Conservation (phyloP, 2,797 vertebrate genomes). For the Acrossocheilus fasciatus region DNA sequence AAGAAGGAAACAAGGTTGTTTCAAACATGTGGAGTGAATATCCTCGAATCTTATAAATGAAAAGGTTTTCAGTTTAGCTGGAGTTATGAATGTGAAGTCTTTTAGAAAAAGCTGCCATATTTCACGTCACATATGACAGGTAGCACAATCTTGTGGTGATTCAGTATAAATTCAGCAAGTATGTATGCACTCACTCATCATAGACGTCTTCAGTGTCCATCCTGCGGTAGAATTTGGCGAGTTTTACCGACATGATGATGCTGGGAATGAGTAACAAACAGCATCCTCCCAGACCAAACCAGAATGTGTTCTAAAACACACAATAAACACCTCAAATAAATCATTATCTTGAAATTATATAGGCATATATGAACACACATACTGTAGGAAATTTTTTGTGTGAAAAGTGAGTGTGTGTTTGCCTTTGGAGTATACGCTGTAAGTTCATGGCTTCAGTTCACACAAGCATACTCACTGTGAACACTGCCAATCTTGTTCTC, state of each 20-base stretch:
- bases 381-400: neutral
- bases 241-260: slow-evolving; percentile 90
- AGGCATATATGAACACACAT: neutral
- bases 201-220: slow-evolving; percentile 99
- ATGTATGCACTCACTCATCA: slow-evolving; percentile 87
- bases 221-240: slow-evolving; percentile 89
- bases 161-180: neutral
- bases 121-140: neutral
- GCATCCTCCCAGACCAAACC: slow-evolving; percentile 94
- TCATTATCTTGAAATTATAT: neutral
- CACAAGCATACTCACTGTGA: slow-evolving; percentile 7
- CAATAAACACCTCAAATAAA: slow-evolving; percentile 2
- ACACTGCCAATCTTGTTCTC: slow-evolving; percentile 59
- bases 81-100: neutral
- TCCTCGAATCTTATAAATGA: neutral
- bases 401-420: neutral
- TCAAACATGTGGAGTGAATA: neutral
- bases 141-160: neutral
- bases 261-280: slow-evolving; percentile 89
- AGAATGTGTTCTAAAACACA: slow-evolving; percentile 90
- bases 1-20: slow-evolving; percentile 35
- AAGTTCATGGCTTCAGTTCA: neutral
- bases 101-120: neutral
- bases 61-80: neutral
- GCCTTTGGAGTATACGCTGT: neutral